Conservation (phyloP, 2,113 vertebrate species). For the Takifugu bimaculatus region DNA sequence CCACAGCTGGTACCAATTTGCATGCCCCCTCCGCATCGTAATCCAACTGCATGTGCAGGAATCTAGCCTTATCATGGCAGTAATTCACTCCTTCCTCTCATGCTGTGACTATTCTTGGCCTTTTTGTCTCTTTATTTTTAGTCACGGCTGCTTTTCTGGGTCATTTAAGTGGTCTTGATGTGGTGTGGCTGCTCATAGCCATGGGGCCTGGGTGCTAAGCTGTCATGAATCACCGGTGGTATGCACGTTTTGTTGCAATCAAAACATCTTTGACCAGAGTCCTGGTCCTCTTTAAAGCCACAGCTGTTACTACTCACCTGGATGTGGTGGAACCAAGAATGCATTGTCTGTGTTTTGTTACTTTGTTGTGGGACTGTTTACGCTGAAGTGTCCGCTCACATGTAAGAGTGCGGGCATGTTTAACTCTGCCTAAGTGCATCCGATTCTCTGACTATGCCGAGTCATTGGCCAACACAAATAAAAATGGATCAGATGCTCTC, state of each 20-base stretch:
- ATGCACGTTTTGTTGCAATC: conserved; percentile 25
- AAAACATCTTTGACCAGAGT: conserved; percentile 18
- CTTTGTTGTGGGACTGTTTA: conserved; percentile 16
- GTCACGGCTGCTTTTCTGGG: conserved; percentile 65
- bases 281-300: conserved; percentile 30
- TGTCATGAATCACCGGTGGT: conserved; percentile 44
- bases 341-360: conserved; percentile 19
- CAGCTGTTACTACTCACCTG: conserved; percentile 52
- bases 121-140: conserved; percentile 71
- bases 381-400: conserved; percentile 23
- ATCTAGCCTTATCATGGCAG: conserved; percentile 72
- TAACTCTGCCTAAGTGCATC: conserved; percentile 26
- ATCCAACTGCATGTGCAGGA: conserved; percentile 72
- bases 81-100: conserved; percentile 72
- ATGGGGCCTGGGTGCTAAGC: conserved; percentile 30
- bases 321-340: conserved; percentile 33
- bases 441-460: conserved; percentile 59
- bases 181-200: conserved; percentile 49
- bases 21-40: conserved; percentile 61
- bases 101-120: conserved; percentile 73
- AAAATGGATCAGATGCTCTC: conserved; percentile 46
- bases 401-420: conserved; percentile 25
- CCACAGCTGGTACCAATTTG: conserved; percentile 79
- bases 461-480: conserved; percentile 54
- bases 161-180: conserved; percentile 66